These are phyloP conservation scores for Danio rerio DNA, from an alignment of 2,113 vertebrate species.

Conservation along the genomic window GRCz12tu NC_133180.1:62464001-62464500, in stretches of 20 bases:
- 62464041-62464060: not conserved
- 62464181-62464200: slow-evolving; percentile 87
- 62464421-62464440: slow-evolving; percentile 54
- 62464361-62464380: not conserved
- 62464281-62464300: slow-evolving; percentile 10
- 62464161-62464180: slow-evolving; percentile 84
- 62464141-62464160: slow-evolving; percentile 86
- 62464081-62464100: slow-evolving; percentile 65
- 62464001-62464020: too few relatives aligned
- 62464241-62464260: not conserved
- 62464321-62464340: not conserved
- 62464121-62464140: slow-evolving; percentile 86
- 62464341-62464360: not conserved
- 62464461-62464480: slow-evolving; percentile 14
- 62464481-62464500: slow-evolving; percentile 32
- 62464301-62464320: slow-evolving; percentile 17
- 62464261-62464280: not conserved
- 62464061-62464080: slow-evolving; percentile 45
- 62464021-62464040: not conserved
- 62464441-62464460: slow-evolving; percentile 57
- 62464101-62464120: slow-evolving; percentile 79
- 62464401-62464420: slow-evolving; percentile 7
- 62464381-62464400: not conserved
- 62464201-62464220: slow-evolving; percentile 38
- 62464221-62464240: slow-evolving; percentile 24